phyloP scores from a whole-genome alignment of 2,797 vertebrate genomes.

The Sardinella longiceps region DNA sequence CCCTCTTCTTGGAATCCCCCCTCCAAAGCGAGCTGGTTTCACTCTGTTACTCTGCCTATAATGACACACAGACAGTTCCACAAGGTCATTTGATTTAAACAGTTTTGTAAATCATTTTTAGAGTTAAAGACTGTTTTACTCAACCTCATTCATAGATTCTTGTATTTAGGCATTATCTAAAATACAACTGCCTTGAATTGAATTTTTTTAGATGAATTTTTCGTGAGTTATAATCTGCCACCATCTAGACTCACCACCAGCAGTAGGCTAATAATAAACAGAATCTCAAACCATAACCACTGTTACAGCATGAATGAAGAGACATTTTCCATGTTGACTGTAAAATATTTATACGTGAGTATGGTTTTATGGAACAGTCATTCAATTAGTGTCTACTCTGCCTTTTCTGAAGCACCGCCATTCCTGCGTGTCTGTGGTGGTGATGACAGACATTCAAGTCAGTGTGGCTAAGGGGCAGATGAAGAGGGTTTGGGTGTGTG shows the following conservation, averaged over 20 bases:
- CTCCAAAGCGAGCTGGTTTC: too few species aligned
- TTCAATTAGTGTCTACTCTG: background rate
- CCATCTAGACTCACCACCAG: background rate
- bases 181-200: too few species aligned
- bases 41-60: background rate
- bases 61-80: background rate
- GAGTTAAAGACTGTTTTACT: background rate
- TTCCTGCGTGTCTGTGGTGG: background rate
- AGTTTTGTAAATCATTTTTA: too few species aligned
- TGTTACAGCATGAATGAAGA: background rate
- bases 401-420: background rate
- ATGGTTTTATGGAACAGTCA: background rate
- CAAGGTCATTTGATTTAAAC: background rate
- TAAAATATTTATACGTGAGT: background rate
- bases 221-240: background rate
- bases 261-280: background rate
- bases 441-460: background rate
- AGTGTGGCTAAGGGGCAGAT: background rate
- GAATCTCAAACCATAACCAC: background rate
- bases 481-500: background rate
- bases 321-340: background rate
- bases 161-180: too few species aligned
- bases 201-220: background rate
- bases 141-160: too few species aligned
- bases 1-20: background rate